These are phyloP conservation scores for Perizoma affinitatum DNA, from an alignment of 2,888 invertebrate species.

Conservation along the genomic window DNA sequence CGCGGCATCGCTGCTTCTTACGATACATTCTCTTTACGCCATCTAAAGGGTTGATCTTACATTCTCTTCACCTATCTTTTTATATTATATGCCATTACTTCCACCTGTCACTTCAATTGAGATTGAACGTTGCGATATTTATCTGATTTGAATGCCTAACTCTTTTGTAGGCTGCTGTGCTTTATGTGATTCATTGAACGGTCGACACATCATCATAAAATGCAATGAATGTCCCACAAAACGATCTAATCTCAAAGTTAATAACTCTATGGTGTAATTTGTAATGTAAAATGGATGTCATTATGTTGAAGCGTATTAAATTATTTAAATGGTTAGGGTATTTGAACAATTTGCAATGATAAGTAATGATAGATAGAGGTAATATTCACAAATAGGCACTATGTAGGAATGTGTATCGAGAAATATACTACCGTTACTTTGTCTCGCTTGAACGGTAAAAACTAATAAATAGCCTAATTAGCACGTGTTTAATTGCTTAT, in stretches of 20 bases:
- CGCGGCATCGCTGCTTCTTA: constrained; percentile 24
- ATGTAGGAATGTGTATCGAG: constrained; percentile 10
- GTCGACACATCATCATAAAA: constrained; percentile 25
- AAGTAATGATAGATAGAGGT: constrained; percentile 7
- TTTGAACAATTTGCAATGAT: constrained; percentile 31
- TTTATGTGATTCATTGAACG: constrained; percentile 3
- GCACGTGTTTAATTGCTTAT: constrained; percentile 24
- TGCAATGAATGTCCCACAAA: constrained; percentile 20
- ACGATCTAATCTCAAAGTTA: constrained; percentile 25
- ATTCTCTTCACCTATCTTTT: neutral
- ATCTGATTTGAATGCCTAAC: constrained; percentile 1
- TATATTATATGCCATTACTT: neutral
- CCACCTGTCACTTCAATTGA: constrained; percentile 3
- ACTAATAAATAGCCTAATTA: constrained; percentile 13
- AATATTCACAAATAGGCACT: constrained; percentile 6
- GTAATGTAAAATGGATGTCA: constrained; percentile 28
- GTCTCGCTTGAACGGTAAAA: constrained; percentile 61
- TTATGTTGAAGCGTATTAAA: constrained; percentile 23
- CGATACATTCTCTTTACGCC: constrained; percentile 1
- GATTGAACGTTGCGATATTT: neutral
- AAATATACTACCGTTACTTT: constrained; percentile 54
- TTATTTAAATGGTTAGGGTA: constrained; percentile 17
- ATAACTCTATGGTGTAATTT: constrained; percentile 23
- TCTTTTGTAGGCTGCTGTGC: neutral
- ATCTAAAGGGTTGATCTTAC: neutral